phyloP scores from a whole-genome alignment of 92 coral and sea anemone genomes.

The Epizoanthus rinbou region DNA sequence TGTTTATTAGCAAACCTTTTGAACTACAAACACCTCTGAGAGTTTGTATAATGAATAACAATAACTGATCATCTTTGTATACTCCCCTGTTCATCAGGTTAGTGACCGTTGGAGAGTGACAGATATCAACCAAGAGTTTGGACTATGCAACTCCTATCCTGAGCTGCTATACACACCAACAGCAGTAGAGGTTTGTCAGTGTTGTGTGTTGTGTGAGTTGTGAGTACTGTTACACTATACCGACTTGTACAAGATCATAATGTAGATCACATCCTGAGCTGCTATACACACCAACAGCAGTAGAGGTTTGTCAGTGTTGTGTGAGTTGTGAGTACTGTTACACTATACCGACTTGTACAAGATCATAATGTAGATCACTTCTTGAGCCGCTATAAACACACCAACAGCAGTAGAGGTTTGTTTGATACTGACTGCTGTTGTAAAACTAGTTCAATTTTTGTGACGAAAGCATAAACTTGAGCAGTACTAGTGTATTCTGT shows the following conservation, averaged over 20 bases:
- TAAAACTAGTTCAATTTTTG: too few relatives aligned
- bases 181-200: constrained; percentile 70
- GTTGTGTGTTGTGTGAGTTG: too few relatives aligned
- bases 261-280: constrained; percentile 60
- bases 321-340: too few relatives aligned
- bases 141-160: constrained; percentile 84
- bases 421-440: too few relatives aligned
- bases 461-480: too few relatives aligned
- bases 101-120: constrained; percentile 78
- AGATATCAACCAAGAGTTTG: constrained; percentile 69
- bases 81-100: constrained; percentile 49
- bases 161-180: constrained; percentile 77
- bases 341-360: too few relatives aligned
- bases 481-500: too few relatives aligned
- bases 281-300: constrained; percentile 69
- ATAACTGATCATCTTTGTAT: too few relatives aligned
- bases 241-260: too few relatives aligned
- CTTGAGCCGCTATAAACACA: constrained; percentile 74
- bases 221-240: too few relatives aligned
- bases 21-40: neutral
- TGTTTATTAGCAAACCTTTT: too few relatives aligned
- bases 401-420: constrained; percentile 82
- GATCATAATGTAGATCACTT: neutral
- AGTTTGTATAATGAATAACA: neutral
- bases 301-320: constrained; percentile 66